phyloP scores from a whole-genome alignment of 2,797 vertebrate genomes.

The Alosa sapidissima region DNA sequence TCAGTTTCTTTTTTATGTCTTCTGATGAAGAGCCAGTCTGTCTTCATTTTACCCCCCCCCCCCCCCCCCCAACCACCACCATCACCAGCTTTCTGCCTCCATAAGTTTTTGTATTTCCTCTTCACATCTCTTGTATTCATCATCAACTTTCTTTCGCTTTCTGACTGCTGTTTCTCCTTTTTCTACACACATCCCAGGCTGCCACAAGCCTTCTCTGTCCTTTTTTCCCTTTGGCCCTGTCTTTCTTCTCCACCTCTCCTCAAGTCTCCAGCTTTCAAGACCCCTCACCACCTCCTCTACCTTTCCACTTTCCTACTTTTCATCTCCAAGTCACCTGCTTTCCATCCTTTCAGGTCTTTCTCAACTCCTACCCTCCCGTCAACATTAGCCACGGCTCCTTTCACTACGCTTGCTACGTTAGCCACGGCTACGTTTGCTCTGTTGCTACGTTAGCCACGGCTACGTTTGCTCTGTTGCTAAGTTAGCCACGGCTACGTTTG shows the following conservation, averaged over 20 bases:
- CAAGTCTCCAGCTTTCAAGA: not conserved
- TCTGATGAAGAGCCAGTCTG: too few species aligned
- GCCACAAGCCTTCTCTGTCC: not conserved
- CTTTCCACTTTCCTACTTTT: not conserved
- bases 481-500: not conserved
- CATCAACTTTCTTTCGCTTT: not conserved
- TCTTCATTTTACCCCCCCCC: too few species aligned
- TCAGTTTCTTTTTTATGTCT: not conserved
- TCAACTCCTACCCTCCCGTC: too few species aligned
- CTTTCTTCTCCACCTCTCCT: not conserved
- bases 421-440: not conserved
- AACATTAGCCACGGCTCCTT: not conserved
- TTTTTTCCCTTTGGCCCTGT: not conserved
- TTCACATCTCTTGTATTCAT: not conserved
- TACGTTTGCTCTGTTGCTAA: not conserved
- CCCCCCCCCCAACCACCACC: too few species aligned
- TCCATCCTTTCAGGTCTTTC: not conserved
- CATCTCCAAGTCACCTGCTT: not conserved
- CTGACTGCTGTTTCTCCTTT: not conserved
- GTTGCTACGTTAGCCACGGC: not conserved
- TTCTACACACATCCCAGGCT: not conserved
- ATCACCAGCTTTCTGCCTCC: too few species aligned
- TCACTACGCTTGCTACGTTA: not conserved
- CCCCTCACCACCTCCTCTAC: not conserved
- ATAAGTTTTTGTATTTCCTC: too few species aligned